These are phyloP conservation scores for Napeogenes sylphis DNA, from an alignment of 2,888 invertebrate species.

Conservation along the genomic window DNA sequence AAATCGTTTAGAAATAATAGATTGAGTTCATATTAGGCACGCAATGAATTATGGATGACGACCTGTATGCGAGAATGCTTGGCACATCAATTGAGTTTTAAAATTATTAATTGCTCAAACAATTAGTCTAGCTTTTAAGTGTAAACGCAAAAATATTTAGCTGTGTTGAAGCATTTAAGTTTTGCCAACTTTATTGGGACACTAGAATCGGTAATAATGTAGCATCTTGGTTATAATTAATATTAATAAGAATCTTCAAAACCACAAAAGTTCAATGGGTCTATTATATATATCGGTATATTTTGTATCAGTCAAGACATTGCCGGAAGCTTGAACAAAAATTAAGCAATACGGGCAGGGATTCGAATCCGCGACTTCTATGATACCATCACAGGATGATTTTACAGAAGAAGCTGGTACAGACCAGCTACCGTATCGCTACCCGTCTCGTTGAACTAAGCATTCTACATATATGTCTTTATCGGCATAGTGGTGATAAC, in stretches of 20 bases:
- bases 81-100: slow-evolving; percentile 34
- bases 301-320: too few species aligned
- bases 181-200: not conserved
- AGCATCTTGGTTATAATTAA: not conserved
- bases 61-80: slow-evolving; percentile 56
- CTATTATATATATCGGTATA: too few species aligned
- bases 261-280: not conserved
- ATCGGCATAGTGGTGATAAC: too few species aligned
- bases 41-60: slow-evolving; percentile 64
- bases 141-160: not conserved
- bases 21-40: slow-evolving; percentile 69
- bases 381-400: too few species aligned
- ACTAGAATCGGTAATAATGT: not conserved
- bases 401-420: too few species aligned
- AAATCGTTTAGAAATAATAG: slow-evolving; percentile 76
- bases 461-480: too few species aligned
- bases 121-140: slow-evolving; percentile 17
- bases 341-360: too few species aligned
- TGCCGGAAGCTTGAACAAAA: too few species aligned
- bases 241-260: not conserved
- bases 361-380: too few species aligned
- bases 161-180: slow-evolving; percentile 1
- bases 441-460: too few species aligned
- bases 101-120: slow-evolving; percentile 29
- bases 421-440: too few species aligned